Evolutionary conservation across 35 echinoderm and acorn worm genomes (phyloP).

Genomic region (Heliocidaris tuberculata): DNA sequence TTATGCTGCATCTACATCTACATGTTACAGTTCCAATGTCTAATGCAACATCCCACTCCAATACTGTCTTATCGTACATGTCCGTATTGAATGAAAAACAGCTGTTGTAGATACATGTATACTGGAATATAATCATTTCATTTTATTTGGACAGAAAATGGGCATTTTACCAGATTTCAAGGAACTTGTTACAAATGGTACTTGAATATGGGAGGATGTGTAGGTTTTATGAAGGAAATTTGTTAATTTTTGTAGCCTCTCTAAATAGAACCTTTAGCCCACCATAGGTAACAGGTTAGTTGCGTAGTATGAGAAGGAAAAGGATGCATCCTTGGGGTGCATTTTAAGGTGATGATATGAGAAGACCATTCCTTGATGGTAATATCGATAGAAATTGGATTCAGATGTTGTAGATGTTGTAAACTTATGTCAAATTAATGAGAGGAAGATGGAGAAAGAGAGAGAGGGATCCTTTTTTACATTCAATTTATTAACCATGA

Average conservation of each 20-base stretch:
- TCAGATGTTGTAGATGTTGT: background rate
- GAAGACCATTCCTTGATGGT: background rate
- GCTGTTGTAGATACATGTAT: too few relatives aligned
- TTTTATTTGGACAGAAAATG: background rate
- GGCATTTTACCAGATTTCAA: background rate
- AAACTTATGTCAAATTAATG: too few relatives aligned
- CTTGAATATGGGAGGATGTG: conserved; percentile 14
- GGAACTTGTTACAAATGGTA: background rate
- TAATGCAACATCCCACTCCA: background rate
- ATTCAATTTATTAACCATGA: too few relatives aligned
- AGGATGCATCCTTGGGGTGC: background rate
- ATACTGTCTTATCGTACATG: background rate
- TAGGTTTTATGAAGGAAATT: conserved; percentile 24
- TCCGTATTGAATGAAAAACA: background rate
- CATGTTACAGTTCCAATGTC: background rate
- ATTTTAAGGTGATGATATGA: background rate
- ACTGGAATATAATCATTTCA: background rate
- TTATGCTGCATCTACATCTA: too few relatives aligned
- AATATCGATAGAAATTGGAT: background rate
- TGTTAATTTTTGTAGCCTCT: background rate
- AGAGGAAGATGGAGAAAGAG: too few relatives aligned
- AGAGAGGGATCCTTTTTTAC: too few relatives aligned
- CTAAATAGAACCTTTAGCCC: conserved; percentile 23
- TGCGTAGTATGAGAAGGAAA: background rate
- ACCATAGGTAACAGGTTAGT: background rate